Base-by-base conservation (phyloP, 1,140 invertebrate genomes). In the Aphaenogaster ashmeadi region DNA sequence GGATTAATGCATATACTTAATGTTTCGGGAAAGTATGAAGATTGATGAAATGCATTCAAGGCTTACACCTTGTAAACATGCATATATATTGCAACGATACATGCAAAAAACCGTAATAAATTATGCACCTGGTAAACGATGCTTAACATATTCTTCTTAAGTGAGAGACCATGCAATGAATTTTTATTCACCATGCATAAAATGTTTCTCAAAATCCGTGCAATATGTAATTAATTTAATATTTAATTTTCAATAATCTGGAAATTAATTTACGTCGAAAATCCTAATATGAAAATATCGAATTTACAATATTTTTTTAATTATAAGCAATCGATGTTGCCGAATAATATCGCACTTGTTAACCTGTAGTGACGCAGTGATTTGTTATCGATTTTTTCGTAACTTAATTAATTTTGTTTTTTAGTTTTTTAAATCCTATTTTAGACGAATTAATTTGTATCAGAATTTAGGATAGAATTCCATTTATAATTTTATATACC, bases 21-120 rank as follows among this genome's bases (percentile, higher is more conserved):
- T 72, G n/a, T 72, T 81, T 71, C n/a, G n/a, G 33, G 36, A 27
- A 56, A 69, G 15, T 15, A 50, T 27, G 33, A 71, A 81, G 47
- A 36, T 81, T 69, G 66, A 81, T 72, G 21, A 58, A 44, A 33
- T 71, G 11, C 79, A 41, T 67, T 79, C 4, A 64, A 64, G 58
- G 8, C 15, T 80, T 54, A 81, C 11, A 69, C 18, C 8, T 69
- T 15, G 18, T 27, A 41, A 27, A 54, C 50, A 27, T 69, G 15
- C 15, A 41, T 60, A 44, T 80, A 54, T 80, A 80, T 33, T 13
- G 8, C 33, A 58, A 58, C 33, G 7, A 56, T 62, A 33, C 33
- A 44, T 21, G 33, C 11, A 44, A 18, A 15, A 38, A 18, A 47
- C 54, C 6, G 0, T 67, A 60, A 60, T 64, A 47, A 50, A 64